Evolutionary conservation across 2,888 invertebrate species (phyloP).

Genomic region (Amphimallon solstitiale): DNA sequence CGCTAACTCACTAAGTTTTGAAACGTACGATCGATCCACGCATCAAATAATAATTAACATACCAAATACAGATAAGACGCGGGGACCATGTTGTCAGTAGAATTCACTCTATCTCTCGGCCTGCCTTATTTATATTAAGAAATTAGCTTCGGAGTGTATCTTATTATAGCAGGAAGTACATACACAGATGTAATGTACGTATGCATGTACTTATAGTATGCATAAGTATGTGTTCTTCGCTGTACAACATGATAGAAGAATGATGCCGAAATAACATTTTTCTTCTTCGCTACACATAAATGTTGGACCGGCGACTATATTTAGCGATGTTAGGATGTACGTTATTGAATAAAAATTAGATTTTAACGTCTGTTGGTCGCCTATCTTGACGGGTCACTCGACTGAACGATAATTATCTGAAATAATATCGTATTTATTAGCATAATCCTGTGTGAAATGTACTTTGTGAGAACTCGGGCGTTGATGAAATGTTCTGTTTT

Average conservation of each 20-base stretch:
- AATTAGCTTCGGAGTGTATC: slow-evolving; percentile 18
- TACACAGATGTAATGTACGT: neutral
- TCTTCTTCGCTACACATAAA: neutral
- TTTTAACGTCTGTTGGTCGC: slow-evolving; percentile 22
- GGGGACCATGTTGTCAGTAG: slow-evolving; percentile 1
- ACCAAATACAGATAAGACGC: slow-evolving; percentile 41
- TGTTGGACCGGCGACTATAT: slow-evolving; percentile 23
- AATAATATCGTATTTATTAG: slow-evolving; percentile 26
- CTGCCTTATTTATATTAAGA: slow-evolving; percentile 11
- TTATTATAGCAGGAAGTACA: slow-evolving; percentile 23
- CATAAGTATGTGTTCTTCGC: too few species aligned
- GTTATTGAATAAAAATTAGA: slow-evolving; percentile 34
- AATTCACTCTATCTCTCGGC: slow-evolving; percentile 7
- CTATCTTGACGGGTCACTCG: slow-evolving; percentile 21
- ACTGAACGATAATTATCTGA: slow-evolving; percentile 20
- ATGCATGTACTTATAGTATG: too few species aligned
- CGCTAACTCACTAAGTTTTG: slow-evolving; percentile 28
- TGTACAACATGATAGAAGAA: too few species aligned
- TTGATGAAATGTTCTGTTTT: too few species aligned
- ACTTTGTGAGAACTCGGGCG: neutral
- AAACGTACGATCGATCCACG: slow-evolving; percentile 28
- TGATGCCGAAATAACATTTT: slow-evolving; percentile 5
- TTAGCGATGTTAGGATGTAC: slow-evolving; percentile 16
- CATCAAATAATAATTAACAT: slow-evolving; percentile 45
- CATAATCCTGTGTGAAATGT: slow-evolving; percentile 26